A percentile compares a stretch with the other conserved stretches of the same genome.
Evolutionary conservation across 1,140 invertebrate genomes (phyloP).

Genomic region (Philotrypesis tridentata): DNA sequence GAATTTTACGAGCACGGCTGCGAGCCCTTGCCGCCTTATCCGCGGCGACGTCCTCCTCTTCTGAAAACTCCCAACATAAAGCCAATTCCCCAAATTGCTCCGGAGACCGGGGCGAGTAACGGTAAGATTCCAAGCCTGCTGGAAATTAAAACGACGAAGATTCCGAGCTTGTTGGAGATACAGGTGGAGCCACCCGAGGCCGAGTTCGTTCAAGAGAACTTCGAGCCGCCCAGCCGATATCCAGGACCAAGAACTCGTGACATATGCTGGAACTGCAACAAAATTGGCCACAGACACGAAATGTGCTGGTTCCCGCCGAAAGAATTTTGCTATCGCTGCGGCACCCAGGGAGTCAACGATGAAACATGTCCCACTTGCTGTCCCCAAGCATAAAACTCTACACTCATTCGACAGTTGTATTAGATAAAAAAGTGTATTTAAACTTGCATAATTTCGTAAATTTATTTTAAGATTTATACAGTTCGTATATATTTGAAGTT

Average conservation of each 20-base stretch:
- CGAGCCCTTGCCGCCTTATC: not conserved
- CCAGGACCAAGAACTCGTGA: not conserved
- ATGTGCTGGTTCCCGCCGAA: not conserved
- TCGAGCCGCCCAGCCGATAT: not conserved
- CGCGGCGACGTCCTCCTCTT: not conserved
- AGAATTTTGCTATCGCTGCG: conserved; percentile 36
- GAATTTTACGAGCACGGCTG: not conserved
- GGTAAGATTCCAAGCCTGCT: conserved; percentile 22
- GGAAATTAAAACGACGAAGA: conserved; percentile 15
- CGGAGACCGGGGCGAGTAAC: not conserved
- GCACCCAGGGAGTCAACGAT: not conserved
- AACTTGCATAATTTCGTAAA: no score
- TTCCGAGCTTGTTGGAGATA: conserved; percentile 33
- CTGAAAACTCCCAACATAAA: not conserved
- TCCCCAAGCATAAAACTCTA: not conserved
- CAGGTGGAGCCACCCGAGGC: not conserved
- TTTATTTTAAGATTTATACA: no score
- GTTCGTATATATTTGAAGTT: not conserved
- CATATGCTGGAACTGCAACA: conserved; percentile 35
- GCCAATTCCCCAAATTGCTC: not conserved
- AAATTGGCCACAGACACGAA: not conserved
- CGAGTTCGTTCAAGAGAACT: not conserved
- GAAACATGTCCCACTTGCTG: conserved; percentile 15
- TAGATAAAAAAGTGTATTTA: no score
- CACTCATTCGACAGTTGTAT: not conserved